Evolutionary conservation across 2,113 vertebrate species (phyloP).

Genomic region (Sitta europaea): DNA sequence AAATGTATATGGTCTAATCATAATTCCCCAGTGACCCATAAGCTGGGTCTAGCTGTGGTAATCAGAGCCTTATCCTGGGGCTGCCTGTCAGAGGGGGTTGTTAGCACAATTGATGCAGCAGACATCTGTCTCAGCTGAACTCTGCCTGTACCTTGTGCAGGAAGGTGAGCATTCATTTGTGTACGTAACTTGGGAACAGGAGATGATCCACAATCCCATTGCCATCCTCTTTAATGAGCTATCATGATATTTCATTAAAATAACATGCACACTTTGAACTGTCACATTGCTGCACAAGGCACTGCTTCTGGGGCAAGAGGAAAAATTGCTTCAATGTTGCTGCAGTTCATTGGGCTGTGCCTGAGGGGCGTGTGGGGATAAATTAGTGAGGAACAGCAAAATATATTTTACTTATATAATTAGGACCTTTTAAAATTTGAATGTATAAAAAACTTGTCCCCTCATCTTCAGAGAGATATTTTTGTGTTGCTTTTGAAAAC

Average conservation of each 20-base stretch:
- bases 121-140: conserved; percentile 44
- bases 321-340: background rate
- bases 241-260: background rate
- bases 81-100: conserved; percentile 27
- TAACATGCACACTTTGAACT: background rate
- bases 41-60: conserved; percentile 11
- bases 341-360: background rate
- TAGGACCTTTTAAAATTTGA: conserved; percentile 2
- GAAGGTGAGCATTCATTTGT: conserved; percentile 5
- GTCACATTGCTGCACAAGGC: background rate
- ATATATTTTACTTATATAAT: background rate
- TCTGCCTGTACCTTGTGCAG: conserved; percentile 10
- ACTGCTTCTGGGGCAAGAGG: background rate
- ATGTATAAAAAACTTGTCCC: background rate
- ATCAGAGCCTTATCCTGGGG: background rate
- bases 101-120: conserved; percentile 40
- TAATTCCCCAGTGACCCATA: conserved; percentile 9
- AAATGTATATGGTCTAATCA: conserved; percentile 12
- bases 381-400: background rate
- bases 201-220: background rate
- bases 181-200: background rate
- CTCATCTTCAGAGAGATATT: background rate
- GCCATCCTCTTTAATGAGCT: background rate
- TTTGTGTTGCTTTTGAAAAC: background rate
- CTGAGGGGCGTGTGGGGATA: background rate